Evolutionary conservation across 2,113 vertebrate species (phyloP), one percentile per base, ranked within the genome.

Genomic region (Rhegmatorhina hoffmannsi): DNA sequence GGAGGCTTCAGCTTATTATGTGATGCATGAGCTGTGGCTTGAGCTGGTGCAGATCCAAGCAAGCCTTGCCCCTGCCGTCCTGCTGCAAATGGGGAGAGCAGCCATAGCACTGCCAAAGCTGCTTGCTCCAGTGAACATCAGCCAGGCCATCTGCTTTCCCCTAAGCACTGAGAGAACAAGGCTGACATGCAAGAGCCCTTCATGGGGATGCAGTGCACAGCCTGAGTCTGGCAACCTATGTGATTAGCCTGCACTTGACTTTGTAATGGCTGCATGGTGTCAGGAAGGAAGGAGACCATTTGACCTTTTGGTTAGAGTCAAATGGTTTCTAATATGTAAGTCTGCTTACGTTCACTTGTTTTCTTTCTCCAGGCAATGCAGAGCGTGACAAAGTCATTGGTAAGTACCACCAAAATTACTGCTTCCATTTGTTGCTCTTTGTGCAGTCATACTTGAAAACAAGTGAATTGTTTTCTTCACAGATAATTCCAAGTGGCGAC

Each of bases 351-450:
- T 70, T 91, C 44, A 15, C 66, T 84, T 98, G 33, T 91, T 55
- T 86, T 91, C 58, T 94, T 44, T 93, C 86, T 92, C 69, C 96
- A 99, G 99, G 18, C 77, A 97, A 97, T 46, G 17, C 47, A 49
- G 62, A 96, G 29, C 94, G 97, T 83, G 98, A 98, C 26, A 43
- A 92, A 53, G 38, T 81, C 17, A 83, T 52, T 94, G 68, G 98
- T 98, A 98, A 93, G 98, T 98, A 94, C 60, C 53, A 38, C 53
- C 68, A 80, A 40, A 90, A 63, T 26, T 60, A 33, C 43, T 92
- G n/a, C 38, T 92, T 52, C 34, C 11, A 23, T 55, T 58, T 74
- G 21, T 67, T 94, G 47, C 12, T 29, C 10, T 49, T 15, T 13
- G 46, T 70, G 28, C 28, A 76, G 60, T 89, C 78, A n/a, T 14